Base-by-base conservation (phyloP, 1,140 invertebrate species). In the Phthorimaea operculella region DNA sequence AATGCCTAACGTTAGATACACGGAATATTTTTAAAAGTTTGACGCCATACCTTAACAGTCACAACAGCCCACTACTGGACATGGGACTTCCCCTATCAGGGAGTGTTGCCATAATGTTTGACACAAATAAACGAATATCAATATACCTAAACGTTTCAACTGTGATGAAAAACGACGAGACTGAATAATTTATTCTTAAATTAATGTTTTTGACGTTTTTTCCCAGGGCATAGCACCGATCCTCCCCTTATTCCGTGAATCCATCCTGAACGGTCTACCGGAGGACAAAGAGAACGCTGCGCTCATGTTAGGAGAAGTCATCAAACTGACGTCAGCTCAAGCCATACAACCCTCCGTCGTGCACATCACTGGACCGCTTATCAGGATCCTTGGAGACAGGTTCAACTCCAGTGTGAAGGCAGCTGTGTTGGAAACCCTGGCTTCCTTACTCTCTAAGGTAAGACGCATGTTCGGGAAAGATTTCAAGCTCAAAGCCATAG, bases 231-330 rank as follows among this genome's bases (percentile, higher is more conserved):
- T 99, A 33, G 91, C 94, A 12, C 96, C 97, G 11, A 91, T 99
- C 36, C 86, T 99, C 45, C 96, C 96, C 0, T 92, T 99, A 50
- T 98, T 98, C 86, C 89, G 98, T 34, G 98, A 99, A 87, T 95
- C 97, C 0, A 94, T 99, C 70, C 84, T 99, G 11, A 98, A 97
- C 83, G 97, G 97, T 12, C 86, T 93, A 54, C 94, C 96, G 0
- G 98, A 99, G 60, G 90, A 96, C 64, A 99, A 99, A 81, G 97
- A 99, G 86, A 91, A 92, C 60, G 96, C 97, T 1, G 95, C 97
- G n/a, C 90, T 95, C 73, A 96, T 96, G 60, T 87, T 99, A 52
- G 94, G 95, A 8, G 96, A 98, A 87, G 90, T 98, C 1, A 98
- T 99, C 64, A 90, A 90, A 62, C 81, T 98, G 34, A 96, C 96